Evolutionary conservation across 2,888 invertebrate genomes (phyloP), one percentile per base, ranked within the genome.

Genomic region (Pyrocoelia pectoralis): DNA sequence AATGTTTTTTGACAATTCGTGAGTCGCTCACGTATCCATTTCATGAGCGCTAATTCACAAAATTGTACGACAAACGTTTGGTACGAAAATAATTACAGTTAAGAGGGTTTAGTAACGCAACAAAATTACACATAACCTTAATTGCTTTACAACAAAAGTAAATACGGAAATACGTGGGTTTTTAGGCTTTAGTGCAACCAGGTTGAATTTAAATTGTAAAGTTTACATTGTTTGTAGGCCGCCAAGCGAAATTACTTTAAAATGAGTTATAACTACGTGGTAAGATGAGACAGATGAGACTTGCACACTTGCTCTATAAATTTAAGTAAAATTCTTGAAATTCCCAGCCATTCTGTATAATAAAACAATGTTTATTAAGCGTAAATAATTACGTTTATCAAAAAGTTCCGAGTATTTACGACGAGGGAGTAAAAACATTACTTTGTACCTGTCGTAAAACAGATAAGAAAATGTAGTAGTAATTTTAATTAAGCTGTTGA

Each of bases 181-280:
- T 33, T 33, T 33, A n/a, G 33, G 10, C n/a, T 33, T 33, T 33
- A 33, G 10, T 33, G 33, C 33, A 10, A 33, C 33, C 33, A 33
- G 46, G 3, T 46, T 46, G 18, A 46, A 50, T 50, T 52, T 56
- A 50, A 56, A 61, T 40, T 56, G 48, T 40, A 33, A 57, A 57
- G 57, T 54, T 43, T 52, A 62, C 57, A 52, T 57, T 62, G 57
- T 62, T 62, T 56, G 56, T 40, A 43, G 33, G 57, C 43, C 18
- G 53, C 57, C 61, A 67, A 58, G 61, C 58, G 55, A 61, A 61
- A 58, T 52, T 51, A 56, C 64, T 61, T 52, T 53, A 59, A 67
- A 61, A 65, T 67, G 65, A 67, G 60, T 67, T 67, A 67, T 62
- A 65, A 65, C 65, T 64, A 58, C 63, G 61, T 61, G 65, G 56